phyloP scores from a whole-genome alignment of 2,113 vertebrate species.

The Hydrolagus affinis region DNA sequence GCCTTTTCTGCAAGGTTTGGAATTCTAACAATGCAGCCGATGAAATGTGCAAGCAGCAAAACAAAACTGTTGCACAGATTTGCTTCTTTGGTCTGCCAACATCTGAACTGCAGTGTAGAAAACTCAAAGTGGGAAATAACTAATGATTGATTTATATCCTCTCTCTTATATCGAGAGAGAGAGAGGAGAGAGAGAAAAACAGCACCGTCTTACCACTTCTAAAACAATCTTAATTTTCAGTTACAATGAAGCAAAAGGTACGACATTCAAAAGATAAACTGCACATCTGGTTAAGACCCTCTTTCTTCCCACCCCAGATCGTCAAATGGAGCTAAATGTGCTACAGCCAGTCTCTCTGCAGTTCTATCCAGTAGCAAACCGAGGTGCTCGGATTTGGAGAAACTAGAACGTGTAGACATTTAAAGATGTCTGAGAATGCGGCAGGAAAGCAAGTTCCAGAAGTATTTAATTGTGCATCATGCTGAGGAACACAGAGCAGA shows the following conservation, averaged over 20 bases:
- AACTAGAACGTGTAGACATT: background rate
- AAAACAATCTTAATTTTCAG: background rate
- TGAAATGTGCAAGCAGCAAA: background rate
- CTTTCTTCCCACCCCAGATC: background rate
- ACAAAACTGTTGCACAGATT: background rate
- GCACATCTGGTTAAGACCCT: background rate
- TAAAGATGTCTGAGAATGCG: background rate
- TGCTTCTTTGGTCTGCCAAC: background rate
- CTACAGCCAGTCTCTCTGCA: background rate
- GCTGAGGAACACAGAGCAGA: conserved; percentile 44
- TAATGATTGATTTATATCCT: no score
- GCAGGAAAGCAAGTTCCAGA: conserved; percentile 10
- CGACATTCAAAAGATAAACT: background rate
- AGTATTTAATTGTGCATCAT: conserved; percentile 41
- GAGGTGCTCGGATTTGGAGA: background rate
- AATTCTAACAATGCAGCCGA: background rate
- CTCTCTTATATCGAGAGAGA: no score
- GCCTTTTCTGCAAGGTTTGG: background rate
- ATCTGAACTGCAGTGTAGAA: background rate
- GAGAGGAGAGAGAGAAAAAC: no score
- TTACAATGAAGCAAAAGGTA: background rate
- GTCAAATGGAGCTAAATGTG: background rate
- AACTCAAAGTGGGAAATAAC: no score
- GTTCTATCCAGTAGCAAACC: background rate
- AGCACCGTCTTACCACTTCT: background rate